These are phyloP conservation scores for Drosophila subsilvestris DNA, from an alignment of 2,888 invertebrate species.

Conservation along the genomic window DNA sequence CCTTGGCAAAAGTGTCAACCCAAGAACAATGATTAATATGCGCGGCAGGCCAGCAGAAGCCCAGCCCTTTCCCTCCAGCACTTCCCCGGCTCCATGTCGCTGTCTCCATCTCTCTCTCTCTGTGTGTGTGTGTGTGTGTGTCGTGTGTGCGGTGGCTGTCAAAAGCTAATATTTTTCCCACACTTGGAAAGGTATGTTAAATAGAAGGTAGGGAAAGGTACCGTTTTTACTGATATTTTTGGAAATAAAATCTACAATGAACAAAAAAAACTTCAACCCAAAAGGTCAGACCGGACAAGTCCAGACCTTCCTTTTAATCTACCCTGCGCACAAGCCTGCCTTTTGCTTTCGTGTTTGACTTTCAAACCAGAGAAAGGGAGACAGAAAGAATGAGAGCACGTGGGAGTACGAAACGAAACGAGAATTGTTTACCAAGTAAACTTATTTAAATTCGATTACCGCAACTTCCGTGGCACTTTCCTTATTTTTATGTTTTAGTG, in stretches of 20 bases:
- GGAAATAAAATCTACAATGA: no score
- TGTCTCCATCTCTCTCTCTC: background rate
- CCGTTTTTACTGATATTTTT: no score
- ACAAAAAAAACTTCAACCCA: background rate
- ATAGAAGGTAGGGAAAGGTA: background rate
- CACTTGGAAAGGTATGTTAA: slow-evolving; percentile 25
- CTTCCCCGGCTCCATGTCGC: background rate
- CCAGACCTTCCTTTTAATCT: background rate
- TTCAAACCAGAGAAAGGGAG: slow-evolving; percentile 30
- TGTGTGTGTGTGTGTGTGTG: slow-evolving; percentile 5
- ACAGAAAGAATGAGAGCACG: background rate
- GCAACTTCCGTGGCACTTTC: slow-evolving; percentile 63
- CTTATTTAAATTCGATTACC: slow-evolving; percentile 80
- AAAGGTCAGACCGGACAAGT: background rate
- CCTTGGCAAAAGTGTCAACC: slow-evolving; percentile 56
- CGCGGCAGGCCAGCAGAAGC: slow-evolving; percentile 49
- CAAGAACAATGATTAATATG: slow-evolving; percentile 72
- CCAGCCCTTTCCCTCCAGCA: background rate
- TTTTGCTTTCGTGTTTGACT: slow-evolving; percentile 53
- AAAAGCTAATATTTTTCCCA: slow-evolving; percentile 71
- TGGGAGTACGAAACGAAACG: slow-evolving; percentile 32
- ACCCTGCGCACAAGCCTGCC: background rate
- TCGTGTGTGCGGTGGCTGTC: slow-evolving; percentile 45
- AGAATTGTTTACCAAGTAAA: slow-evolving; percentile 74
- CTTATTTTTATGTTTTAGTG: slow-evolving; percentile 40